Evolutionary conservation across 2,888 invertebrate genomes (phyloP).

Genomic region (Vanessa cardui): DNA sequence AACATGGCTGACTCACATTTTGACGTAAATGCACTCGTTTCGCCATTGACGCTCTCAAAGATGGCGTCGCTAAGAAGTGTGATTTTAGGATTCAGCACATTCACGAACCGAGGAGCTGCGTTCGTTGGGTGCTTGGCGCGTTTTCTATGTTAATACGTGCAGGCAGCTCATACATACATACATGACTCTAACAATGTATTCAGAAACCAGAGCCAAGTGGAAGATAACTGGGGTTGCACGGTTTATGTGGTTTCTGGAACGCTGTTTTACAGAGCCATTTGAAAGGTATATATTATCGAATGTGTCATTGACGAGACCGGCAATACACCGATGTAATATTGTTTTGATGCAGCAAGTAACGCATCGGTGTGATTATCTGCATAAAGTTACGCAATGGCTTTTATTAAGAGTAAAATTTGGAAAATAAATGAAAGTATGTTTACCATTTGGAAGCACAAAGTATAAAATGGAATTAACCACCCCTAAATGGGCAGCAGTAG

Average conservation of each 20-base stretch:
- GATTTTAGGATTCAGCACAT: conserved; percentile 42
- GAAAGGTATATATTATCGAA: neutral
- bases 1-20: conserved; percentile 2
- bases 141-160: conserved; percentile 46
- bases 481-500: too few species aligned
- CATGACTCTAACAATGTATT: conserved; percentile 42
- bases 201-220: conserved; percentile 32
- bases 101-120: conserved; percentile 38
- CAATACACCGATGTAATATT: neutral
- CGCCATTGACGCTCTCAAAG: conserved; percentile 28
- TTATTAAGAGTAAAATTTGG: too few species aligned
- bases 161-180: conserved; percentile 46
- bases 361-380: too few species aligned
- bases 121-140: conserved; percentile 35
- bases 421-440: too few species aligned
- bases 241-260: conserved; percentile 22
- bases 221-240: conserved; percentile 25
- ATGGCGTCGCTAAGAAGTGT: conserved; percentile 18
- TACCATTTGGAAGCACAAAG: too few species aligned
- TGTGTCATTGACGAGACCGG: neutral
- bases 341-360: too few species aligned
- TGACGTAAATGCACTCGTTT: conserved; percentile 15
- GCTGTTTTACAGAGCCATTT: conserved; percentile 9
- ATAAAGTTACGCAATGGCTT: too few species aligned
- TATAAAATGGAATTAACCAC: too few species aligned